Evolutionary conservation across 2,797 vertebrate genomes (phyloP).

Genomic region (Microctenopoma stevenorrisi): DNA sequence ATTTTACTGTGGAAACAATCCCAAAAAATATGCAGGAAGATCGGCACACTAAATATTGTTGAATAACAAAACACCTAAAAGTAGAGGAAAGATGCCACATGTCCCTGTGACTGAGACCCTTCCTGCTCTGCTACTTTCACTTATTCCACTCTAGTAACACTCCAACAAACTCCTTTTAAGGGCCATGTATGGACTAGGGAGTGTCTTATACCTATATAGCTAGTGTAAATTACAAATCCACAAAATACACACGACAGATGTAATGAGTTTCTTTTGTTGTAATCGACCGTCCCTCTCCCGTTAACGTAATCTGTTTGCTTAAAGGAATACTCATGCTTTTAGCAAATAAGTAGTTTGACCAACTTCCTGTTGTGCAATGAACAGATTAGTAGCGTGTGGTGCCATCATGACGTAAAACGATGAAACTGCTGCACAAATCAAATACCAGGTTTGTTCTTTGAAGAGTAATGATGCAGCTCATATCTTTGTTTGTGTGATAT

Average conservation of each 20-base stretch:
- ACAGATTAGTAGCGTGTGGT: conserved; percentile 9
- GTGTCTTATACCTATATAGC: conserved; percentile 27
- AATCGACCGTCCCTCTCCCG: conserved; percentile 26
- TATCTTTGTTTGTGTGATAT: conserved; percentile 10
- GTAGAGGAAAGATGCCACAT: background rate
- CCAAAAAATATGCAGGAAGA: conserved; percentile 24
- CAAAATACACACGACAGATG: conserved; percentile 43
- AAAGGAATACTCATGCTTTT: conserved; percentile 57
- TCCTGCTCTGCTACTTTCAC: conserved; percentile 1
- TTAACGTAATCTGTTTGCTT: conserved; percentile 52
- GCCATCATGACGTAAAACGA: conserved; percentile 1
- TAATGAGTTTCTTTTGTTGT: conserved; percentile 33
- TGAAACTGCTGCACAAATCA: conserved; percentile 1
- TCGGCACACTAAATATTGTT: conserved; percentile 16
- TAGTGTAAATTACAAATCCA: conserved; percentile 48
- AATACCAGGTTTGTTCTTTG: conserved; percentile 1
- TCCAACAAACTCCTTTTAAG: conserved; percentile 21
- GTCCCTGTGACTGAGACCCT: conserved; percentile 10
- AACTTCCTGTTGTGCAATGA: conserved; percentile 57
- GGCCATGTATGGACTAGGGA: conserved; percentile 39
- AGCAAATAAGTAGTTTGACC: conserved; percentile 49
- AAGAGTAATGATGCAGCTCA: background rate
- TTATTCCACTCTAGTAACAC: conserved; percentile 7
- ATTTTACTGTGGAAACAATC: conserved; percentile 19
- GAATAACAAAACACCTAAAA: conserved; percentile 36